Conservation (phyloP, 2,797 vertebrate genomes). For the Loris lydekkerianus region DNA sequence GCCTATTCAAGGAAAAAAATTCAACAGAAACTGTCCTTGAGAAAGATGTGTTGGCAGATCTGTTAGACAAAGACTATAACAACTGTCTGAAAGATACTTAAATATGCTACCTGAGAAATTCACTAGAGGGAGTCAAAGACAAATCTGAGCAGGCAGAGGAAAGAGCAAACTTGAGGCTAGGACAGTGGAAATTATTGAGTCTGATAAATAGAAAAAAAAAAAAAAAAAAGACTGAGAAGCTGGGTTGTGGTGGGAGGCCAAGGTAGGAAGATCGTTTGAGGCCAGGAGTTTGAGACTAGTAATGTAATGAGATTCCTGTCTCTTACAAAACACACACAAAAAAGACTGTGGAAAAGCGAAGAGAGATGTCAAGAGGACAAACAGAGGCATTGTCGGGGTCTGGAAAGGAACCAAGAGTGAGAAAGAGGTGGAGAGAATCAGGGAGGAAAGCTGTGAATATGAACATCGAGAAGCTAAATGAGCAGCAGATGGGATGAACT, state of each 20-base stretch:
- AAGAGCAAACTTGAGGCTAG: neutral
- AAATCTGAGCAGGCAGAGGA: neutral
- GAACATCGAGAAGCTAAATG: too few species aligned
- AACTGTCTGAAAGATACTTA: neutral
- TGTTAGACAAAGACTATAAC: neutral
- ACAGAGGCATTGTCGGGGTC: neutral
- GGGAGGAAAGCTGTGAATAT: neutral
- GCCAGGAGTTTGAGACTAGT: too few species aligned
- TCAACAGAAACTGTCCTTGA: neutral
- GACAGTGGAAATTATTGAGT: neutral
- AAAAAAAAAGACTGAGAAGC: neutral
- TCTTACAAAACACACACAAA: neutral
- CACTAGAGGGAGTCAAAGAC: neutral
- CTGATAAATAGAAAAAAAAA: neutral
- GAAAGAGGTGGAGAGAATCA: neutral
- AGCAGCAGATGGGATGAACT: neutral
- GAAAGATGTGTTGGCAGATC: neutral
- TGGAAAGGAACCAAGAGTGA: neutral
- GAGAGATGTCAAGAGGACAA: neutral
- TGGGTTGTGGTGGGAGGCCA: too few species aligned
- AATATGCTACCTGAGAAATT: neutral
- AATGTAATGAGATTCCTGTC: too few species aligned
- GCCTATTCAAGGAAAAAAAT: neutral
- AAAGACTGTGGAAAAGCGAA: neutral
- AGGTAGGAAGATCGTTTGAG: too few species aligned